A percentile compares a stretch with the other conserved stretches of the same genome.
phyloP scores from a whole-genome alignment of 2,888 invertebrate genomes.

The Liopterus haemorrhoidalis region DNA sequence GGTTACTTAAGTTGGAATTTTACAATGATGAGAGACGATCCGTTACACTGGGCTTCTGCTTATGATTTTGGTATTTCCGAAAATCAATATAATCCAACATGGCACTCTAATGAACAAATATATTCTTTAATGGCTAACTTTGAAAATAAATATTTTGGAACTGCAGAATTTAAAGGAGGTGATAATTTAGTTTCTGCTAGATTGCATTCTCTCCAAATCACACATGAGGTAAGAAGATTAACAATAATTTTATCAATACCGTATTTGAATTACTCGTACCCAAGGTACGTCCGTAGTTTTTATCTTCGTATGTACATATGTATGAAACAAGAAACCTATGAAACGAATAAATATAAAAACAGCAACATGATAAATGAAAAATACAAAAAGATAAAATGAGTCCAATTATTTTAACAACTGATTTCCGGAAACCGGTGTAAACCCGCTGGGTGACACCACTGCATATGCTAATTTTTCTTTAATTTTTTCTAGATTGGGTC shows the following conservation, averaged over 20 bases:
- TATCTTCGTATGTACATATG: no score
- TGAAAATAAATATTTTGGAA: constrained; percentile 60
- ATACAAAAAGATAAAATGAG: no score
- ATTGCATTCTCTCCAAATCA: constrained; percentile 67
- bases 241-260: not conserved
- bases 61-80: constrained; percentile 68
- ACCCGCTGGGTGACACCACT: no score
- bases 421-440: no score
- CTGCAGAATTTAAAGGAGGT: constrained; percentile 65
- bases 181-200: constrained; percentile 60
- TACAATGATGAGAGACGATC: constrained; percentile 73
- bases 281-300: no score
- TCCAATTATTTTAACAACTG: no score
- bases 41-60: constrained; percentile 76
- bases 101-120: constrained; percentile 61
- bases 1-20: constrained; percentile 55
- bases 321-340: no score
- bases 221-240: constrained; percentile 56
- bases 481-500: constrained; percentile 60
- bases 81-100: constrained; percentile 60
- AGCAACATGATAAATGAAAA: no score
- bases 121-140: constrained; percentile 59
- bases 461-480: no score
- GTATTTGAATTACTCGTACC: not conserved
- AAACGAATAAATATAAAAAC: no score